A percentile compares a stretch with the other conserved stretches of the same genome.
phyloP scores from a whole-genome alignment of 2,888 invertebrate species.

The Toxonevra muliebris region DNA sequence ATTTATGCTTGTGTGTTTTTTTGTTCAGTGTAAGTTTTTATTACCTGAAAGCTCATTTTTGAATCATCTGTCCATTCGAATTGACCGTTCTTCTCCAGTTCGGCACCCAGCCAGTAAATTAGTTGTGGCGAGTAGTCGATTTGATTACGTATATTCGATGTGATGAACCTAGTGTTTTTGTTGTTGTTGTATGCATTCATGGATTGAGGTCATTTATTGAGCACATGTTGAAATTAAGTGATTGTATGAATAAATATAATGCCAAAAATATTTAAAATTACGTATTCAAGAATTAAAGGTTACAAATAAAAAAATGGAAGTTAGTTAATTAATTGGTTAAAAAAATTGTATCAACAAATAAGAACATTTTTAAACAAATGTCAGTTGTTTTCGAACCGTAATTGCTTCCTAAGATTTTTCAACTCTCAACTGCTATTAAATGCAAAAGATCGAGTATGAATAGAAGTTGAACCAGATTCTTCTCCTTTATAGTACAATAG shows the following conservation, averaged over 20 bases:
- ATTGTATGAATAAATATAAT: not conserved
- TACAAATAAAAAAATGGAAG: too few species aligned
- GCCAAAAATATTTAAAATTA: too few species aligned
- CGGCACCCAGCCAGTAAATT: slow-evolving; percentile 79
- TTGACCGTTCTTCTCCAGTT: slow-evolving; percentile 63
- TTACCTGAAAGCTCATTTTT: slow-evolving; percentile 68
- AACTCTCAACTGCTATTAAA: too few species aligned
- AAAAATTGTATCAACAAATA: too few species aligned
- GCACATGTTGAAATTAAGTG: not conserved
- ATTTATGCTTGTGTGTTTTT: not conserved
- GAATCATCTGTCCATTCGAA: slow-evolving; percentile 76
- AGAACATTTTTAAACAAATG: too few species aligned
- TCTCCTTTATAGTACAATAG: too few species aligned
- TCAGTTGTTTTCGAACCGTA: too few species aligned
- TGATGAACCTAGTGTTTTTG: slow-evolving; percentile 67
- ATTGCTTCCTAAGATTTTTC: too few species aligned
- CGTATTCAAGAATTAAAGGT: too few species aligned
- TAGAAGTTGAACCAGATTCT: too few species aligned
- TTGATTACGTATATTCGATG: slow-evolving; percentile 74
- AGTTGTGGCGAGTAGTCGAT: slow-evolving; percentile 77
- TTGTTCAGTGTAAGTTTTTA: not conserved
- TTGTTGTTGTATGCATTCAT: not conserved
- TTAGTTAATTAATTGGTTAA: too few species aligned
- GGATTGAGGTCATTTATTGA: not conserved
- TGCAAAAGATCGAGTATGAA: too few species aligned